Conservation (phyloP, 2,113 vertebrate species). For the Leiothrix lutea region DNA sequence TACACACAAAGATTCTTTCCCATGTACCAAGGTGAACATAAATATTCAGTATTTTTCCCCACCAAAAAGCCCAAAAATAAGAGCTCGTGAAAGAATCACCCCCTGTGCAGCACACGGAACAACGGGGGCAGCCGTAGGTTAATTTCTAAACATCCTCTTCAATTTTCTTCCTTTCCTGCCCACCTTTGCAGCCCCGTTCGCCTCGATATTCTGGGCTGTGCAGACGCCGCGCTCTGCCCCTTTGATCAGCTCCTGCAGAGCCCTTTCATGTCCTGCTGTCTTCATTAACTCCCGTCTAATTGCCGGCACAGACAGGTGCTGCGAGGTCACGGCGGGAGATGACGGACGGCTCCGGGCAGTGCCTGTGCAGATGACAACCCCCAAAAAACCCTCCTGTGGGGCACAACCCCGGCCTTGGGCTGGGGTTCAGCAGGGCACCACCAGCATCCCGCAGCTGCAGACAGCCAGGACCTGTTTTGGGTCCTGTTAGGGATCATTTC, state of each 20-base stretch:
- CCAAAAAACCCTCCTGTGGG: neutral
- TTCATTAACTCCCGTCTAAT: constrained; percentile 47
- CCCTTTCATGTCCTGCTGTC: constrained; percentile 43
- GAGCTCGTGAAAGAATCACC: neutral
- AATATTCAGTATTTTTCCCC: neutral
- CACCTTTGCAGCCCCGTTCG: neutral
- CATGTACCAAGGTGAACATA: neutral
- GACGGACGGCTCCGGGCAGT: constrained; percentile 8
- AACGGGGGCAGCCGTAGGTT: neutral
- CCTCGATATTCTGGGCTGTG: neutral
- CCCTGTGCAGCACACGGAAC: neutral
- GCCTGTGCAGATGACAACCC: neutral
- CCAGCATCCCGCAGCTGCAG: neutral
- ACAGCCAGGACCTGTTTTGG: neutral
- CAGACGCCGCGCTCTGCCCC: neutral
- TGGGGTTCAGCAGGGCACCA: neutral
- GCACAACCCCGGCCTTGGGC: neutral
- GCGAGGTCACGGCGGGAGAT: constrained; percentile 24
- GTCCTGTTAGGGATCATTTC: neutral
- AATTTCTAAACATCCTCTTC: neutral
- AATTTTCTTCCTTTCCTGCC: neutral
- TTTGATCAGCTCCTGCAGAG: constrained; percentile 41
- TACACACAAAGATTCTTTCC: neutral
- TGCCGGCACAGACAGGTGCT: constrained; percentile 18
- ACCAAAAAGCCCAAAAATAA: neutral